Evolutionary conservation across 2,888 invertebrate genomes (phyloP), one percentile per base, ranked within the genome.

Genomic region (Sinopyrophorus schimmeli): DNA sequence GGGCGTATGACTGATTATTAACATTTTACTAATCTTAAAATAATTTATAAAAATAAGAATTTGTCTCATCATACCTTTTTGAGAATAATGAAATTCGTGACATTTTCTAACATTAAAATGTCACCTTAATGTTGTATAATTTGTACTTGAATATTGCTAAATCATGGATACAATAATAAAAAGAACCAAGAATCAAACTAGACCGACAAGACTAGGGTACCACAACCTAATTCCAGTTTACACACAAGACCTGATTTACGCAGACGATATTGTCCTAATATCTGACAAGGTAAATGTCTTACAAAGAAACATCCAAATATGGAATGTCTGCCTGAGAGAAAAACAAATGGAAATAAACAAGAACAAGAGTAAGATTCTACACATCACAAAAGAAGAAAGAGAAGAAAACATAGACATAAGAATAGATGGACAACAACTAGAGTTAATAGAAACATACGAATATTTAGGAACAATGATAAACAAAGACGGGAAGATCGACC

Each of bases 321-420:
- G 18, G 32, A 32, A 32, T 10, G 18, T 10, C 32, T 32, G 32
- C 16, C 31, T 31, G 10, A 5, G 17, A 31, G 16, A 26, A 26
- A 26, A 31, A 17, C n/a, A 17, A 17, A 32, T 4, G 32, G 18
- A 17, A 32, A 32, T 32, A 32, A 32, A 32, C 32, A 32, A 16
- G 32, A 32, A 32, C 32, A 32, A 32, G 32, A 32, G 17, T 32
- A 32, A 18, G 32, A 32, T 32, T 32, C 32, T 32, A 32, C 32
- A 32, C 18, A 32, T 32, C 18, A 32, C 16, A 17, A 17, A 32
- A 32, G 17, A 32, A 17, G 32, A 17, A 32, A 32, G 32, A 32
- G 32, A 32, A 32, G 17, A 17, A n/a, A n/a, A n/a, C n/a, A n/a
- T n/a, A n/a, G n/a, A n/a, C n/a, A n/a, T n/a, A n/a, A n/a, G n/a